Conservation (phyloP, 2,888 invertebrate genomes). For the Archaeoteleia sp. region DNA sequence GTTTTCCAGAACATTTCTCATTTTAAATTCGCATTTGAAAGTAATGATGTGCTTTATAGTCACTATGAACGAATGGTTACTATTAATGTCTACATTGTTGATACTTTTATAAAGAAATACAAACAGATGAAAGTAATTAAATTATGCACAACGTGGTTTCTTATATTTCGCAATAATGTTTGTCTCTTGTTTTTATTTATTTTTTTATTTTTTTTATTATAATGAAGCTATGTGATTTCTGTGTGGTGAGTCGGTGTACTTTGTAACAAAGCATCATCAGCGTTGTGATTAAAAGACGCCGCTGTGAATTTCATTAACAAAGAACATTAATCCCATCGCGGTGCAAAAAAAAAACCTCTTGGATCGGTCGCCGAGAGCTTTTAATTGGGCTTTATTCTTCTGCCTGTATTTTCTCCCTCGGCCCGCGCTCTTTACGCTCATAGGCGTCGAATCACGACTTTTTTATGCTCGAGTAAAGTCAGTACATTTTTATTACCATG, state of each 20-base stretch:
- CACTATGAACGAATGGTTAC: too few species aligned
- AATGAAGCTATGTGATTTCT: slow-evolving; percentile 16
- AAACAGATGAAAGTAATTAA: too few species aligned
- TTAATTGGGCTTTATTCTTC: slow-evolving; percentile 45
- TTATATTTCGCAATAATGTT: slow-evolving; percentile 1
- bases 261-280: slow-evolving; percentile 33
- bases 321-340: slow-evolving; percentile 29
- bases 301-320: slow-evolving; percentile 34
- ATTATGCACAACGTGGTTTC: slow-evolving; percentile 3
- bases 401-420: slow-evolving; percentile 28
- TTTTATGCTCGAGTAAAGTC: slow-evolving; percentile 26
- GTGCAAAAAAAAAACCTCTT: slow-evolving; percentile 26
- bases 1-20: too few species aligned
- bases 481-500: slow-evolving; percentile 26
- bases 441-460: slow-evolving; percentile 23
- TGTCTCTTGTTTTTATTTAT: neutral
- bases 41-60: too few species aligned
- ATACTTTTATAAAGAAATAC: too few species aligned
- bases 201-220: slow-evolving; percentile 6
- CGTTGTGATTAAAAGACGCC: slow-evolving; percentile 25
- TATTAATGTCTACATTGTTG: too few species aligned
- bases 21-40: too few species aligned
- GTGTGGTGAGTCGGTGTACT: slow-evolving; percentile 1
- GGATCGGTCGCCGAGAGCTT: slow-evolving; percentile 41
- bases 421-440: slow-evolving; percentile 18